These are phyloP conservation scores for Andricus quercusramuli DNA, from an alignment of 2,888 invertebrate species.

Conservation along the genomic window DNA sequence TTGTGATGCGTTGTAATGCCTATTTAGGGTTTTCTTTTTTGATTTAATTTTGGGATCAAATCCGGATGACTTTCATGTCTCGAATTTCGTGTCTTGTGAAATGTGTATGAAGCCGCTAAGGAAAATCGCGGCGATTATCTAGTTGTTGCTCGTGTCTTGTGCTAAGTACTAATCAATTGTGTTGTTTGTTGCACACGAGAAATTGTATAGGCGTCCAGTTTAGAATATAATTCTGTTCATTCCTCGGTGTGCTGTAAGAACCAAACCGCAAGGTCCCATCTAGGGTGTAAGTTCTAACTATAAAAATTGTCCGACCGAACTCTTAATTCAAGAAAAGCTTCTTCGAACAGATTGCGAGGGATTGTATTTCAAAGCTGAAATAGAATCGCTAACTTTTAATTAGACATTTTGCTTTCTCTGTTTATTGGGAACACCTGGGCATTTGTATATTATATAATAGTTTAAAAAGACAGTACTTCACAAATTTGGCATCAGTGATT, in stretches of 20 bases:
- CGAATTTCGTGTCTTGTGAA: constrained; percentile 14
- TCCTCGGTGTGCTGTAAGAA: constrained; percentile 23
- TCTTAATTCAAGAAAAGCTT: constrained; percentile 13
- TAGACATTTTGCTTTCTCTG: constrained; percentile 12
- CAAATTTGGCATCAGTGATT: background rate
- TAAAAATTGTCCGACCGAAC: background rate
- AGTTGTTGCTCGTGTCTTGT: constrained; percentile 33
- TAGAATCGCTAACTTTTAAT: constrained; percentile 30
- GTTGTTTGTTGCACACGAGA: constrained; percentile 9
- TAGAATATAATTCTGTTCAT: constrained; percentile 15
- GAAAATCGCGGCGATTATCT: background rate
- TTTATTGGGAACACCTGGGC: constrained; percentile 37
- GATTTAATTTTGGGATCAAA: constrained; percentile 6
- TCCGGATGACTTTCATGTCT: constrained; percentile 2
- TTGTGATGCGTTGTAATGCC: constrained; percentile 28
- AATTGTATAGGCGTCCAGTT: constrained; percentile 37
- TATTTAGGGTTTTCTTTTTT: constrained; percentile 18
- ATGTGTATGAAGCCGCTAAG: constrained; percentile 2
- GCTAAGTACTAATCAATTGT: constrained; percentile 23
- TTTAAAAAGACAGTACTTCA: background rate
- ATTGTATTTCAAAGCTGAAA: constrained; percentile 26
- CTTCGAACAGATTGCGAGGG: constrained; percentile 3
- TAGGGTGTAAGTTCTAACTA: background rate
- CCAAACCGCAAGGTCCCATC: constrained; percentile 36
- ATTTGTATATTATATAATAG: constrained; percentile 18